Evolutionary conservation across 2,888 invertebrate species (phyloP), one percentile per base, ranked within the genome.

Genomic region (Agrochola circellaris): DNA sequence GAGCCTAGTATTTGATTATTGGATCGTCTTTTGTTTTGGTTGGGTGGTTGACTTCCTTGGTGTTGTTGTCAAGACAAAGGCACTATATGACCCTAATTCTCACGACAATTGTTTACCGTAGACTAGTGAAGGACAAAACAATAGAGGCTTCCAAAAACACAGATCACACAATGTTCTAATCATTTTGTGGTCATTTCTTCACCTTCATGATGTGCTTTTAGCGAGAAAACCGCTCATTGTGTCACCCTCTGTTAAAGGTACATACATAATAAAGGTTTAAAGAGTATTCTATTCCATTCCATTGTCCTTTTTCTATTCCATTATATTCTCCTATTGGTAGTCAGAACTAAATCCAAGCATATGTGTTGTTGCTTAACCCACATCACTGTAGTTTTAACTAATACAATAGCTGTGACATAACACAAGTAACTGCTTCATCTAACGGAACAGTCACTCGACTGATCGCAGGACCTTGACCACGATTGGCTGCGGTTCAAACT

Each of bases 401-500:
- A n/a, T n/a, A 17, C 17, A 51, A 51, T 51, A 64, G 23, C n/a
- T 2, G 38, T 71, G 64, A 58, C 23, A 56, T 75, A 62, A 51
- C 15, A 26, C 42, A 42, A 75, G 56, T 73, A 38, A 65, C 54
- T 48, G 42, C 56, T 61, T 23, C 58, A 51, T 7, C 23, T 56
- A 70, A 26, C 54, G 61, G 60, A 8, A 13, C 65, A 56, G 54
- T 62, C 45, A 8, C 9, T 54, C 30, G 45, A 15, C 62, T 67
- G 67, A 13, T 48, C 56, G 23, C 61, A 58, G 38, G 81, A 75
- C 87, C 84, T 84, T 79, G 84, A 79, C 87, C 84, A 71, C 70
- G 62, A 84, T 79, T 87, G 79, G 48, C 80, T 79, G 68, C 84
- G 58, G 80, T 71, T 84, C 80, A 79, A 73, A 62, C 73, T 65